phyloP scores from a whole-genome alignment of 2,797 vertebrate species.

The Telmatherina bonti region DNA sequence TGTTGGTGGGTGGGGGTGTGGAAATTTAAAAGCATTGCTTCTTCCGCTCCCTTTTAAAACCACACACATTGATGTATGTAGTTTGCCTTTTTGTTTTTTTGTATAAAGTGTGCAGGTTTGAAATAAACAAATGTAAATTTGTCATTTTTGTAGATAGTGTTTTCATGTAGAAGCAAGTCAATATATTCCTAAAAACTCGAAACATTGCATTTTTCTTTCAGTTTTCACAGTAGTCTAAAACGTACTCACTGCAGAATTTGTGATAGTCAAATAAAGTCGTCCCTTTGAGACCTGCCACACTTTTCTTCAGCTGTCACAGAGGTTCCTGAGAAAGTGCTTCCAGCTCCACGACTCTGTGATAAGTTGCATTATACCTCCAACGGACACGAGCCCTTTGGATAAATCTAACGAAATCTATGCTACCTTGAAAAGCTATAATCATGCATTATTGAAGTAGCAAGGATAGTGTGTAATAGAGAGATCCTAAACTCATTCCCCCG shows the following conservation, averaged over 20 bases:
- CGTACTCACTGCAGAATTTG: constrained; percentile 15
- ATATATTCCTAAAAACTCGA: no score
- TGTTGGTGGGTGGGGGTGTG: no score
- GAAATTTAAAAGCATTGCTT: no score
- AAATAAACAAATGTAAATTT: no score
- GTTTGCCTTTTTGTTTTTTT: no score
- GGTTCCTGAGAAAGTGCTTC: constrained; percentile 50
- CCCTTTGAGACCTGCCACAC: constrained; percentile 10
- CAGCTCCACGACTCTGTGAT: constrained; percentile 59
- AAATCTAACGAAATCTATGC: constrained; percentile 83
- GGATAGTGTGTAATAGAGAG: constrained; percentile 89
- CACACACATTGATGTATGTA: no score
- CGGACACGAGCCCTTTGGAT: constrained; percentile 77
- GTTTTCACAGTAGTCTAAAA: constrained; percentile 14
- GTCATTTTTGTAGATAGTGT: no score
- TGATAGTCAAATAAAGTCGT: constrained; percentile 18
- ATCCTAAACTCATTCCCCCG: constrained; percentile 88
- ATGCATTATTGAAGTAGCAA: constrained; percentile 88
- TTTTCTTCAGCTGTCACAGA: constrained; percentile 40
- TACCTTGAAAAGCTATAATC: constrained; percentile 87
- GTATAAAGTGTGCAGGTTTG: no score
- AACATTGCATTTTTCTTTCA: background rate
- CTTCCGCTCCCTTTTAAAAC: no score
- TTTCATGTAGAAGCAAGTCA: no score
- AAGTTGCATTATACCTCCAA: constrained; percentile 61